Percentiles rank a stretch among this genome's conserved stretches.
These are phyloP conservation scores for Heliconius eleuchia DNA, from an alignment of 1,140 invertebrate genomes.

Conservation along the genomic window DNA sequence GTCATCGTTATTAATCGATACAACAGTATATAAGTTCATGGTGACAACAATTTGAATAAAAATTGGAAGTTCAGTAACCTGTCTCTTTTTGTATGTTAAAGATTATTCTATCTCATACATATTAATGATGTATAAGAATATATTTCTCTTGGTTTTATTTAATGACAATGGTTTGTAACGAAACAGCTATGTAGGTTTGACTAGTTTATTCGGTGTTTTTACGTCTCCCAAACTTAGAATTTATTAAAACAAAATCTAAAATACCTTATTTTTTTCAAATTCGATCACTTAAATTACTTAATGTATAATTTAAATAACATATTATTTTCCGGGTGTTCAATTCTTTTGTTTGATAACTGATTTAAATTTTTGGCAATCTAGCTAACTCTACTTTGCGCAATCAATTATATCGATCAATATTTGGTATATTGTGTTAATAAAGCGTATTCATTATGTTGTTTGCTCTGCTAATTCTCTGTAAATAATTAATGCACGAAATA, in stretches of 20 bases:
- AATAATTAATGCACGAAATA: conserved; percentile 23
- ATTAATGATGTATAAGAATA: background rate
- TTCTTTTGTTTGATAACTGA: background rate
- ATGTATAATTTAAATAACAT: background rate
- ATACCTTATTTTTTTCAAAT: too few species aligned
- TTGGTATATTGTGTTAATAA: conserved; percentile 29
- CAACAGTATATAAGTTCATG: conserved; percentile 5
- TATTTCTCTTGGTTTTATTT: background rate
- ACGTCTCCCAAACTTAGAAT: background rate
- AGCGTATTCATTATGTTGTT: conserved; percentile 24
- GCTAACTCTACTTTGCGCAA: conserved; percentile 25
- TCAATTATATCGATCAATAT: conserved; percentile 39
- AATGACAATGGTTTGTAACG: background rate
- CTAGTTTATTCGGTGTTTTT: background rate
- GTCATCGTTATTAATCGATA: background rate
- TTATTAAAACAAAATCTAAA: background rate
- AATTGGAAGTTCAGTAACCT: background rate
- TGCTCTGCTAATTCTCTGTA: conserved; percentile 35
- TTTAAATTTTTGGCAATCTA: conserved; percentile 10
- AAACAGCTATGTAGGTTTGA: background rate
- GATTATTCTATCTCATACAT: background rate
- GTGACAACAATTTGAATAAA: background rate
- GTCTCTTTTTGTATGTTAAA: conserved; percentile 7
- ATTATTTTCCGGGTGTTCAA: background rate
- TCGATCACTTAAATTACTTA: too few species aligned